Evolutionary conservation across 2,797 vertebrate genomes (phyloP).

Genomic region (Spheniscus humboldti): DNA sequence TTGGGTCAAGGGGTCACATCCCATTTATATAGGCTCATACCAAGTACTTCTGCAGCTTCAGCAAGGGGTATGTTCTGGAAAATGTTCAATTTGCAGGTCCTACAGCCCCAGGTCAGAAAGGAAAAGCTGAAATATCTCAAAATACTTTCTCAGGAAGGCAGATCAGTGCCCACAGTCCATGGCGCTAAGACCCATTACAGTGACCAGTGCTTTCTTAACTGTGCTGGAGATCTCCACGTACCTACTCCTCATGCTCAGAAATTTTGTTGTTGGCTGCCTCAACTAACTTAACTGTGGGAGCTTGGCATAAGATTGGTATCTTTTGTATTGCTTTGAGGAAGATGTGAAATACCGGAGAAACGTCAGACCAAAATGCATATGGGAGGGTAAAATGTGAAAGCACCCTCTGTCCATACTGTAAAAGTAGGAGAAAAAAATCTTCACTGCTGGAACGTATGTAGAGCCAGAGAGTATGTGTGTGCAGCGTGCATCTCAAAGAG

Average conservation of each 20-base stretch:
- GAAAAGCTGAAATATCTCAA: background rate
- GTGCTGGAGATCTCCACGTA: background rate
- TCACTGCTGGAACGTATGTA: accelerated
- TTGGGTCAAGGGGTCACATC: background rate
- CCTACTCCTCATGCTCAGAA: background rate
- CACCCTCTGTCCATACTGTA: background rate
- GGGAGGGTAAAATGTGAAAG: background rate
- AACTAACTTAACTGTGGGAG: background rate
- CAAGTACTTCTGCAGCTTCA: background rate
- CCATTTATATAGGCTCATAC: background rate
- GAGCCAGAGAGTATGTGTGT: background rate
- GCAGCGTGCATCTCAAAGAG: background rate
- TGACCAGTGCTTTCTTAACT: background rate
- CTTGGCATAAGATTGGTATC: background rate
- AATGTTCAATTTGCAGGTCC: background rate
- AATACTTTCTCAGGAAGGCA: background rate
- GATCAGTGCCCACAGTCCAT: background rate
- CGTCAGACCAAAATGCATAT: background rate
- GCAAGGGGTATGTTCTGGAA: background rate
- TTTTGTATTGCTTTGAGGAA: background rate
- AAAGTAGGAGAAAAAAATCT: background rate
- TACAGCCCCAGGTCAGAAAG: background rate
- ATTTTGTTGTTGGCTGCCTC: background rate
- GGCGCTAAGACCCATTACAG: accelerated
- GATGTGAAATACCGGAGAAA: background rate